phyloP scores from a whole-genome alignment of 2,888 invertebrate species.

The Gymnosoma rotundatum region DNA sequence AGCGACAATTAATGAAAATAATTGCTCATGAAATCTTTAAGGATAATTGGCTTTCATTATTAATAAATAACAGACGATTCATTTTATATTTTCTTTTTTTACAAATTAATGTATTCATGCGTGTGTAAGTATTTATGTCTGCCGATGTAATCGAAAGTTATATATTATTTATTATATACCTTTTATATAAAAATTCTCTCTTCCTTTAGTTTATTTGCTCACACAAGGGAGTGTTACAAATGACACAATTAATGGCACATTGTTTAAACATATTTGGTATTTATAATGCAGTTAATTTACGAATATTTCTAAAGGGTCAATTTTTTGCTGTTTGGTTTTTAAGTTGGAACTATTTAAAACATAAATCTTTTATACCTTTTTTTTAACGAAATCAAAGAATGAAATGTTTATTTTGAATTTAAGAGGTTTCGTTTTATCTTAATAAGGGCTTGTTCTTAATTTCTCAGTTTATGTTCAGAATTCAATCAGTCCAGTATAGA shows the following conservation, averaged over 20 bases:
- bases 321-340: not conserved
- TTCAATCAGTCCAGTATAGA: no score
- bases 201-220: not conserved
- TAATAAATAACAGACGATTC: slow-evolving; percentile 48
- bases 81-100: slow-evolving; percentile 3
- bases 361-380: no score
- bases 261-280: slow-evolving; percentile 31
- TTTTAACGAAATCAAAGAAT: no score
- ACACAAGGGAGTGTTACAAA: slow-evolving; percentile 51
- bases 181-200: no score
- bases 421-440: no score
- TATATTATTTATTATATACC: slow-evolving; percentile 28
- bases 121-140: slow-evolving; percentile 6
- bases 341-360: no score
- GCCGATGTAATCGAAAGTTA: slow-evolving; percentile 11
- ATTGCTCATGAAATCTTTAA: slow-evolving; percentile 58
- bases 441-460: no score
- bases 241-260: slow-evolving; percentile 68
- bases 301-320: not conserved
- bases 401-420: not conserved
- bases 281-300: slow-evolving; percentile 6
- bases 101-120: slow-evolving; percentile 40
- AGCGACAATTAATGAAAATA: slow-evolving; percentile 41
- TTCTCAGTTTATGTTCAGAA: no score
- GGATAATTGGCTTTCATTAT: slow-evolving; percentile 60